Conservation (phyloP, 1,140 invertebrate species). For the Parapsyche elsis region DNA sequence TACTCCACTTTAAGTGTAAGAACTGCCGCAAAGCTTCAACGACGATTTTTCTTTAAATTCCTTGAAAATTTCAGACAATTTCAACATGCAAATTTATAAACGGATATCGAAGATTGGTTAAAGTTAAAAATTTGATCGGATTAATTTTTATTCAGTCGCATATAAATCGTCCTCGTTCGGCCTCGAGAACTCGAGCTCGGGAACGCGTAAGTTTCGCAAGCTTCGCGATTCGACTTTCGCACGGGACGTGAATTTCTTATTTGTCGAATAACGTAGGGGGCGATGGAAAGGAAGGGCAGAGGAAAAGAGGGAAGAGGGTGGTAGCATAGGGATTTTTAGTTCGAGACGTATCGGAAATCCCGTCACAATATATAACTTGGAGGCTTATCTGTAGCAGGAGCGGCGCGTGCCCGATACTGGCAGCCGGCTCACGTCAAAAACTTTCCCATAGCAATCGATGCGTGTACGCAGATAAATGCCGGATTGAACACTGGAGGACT, state of each 20-base stretch:
- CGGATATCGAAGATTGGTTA: no score
- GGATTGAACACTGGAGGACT: no score
- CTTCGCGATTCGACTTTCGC: neutral
- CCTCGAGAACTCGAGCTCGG: no score
- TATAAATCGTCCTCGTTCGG: no score
- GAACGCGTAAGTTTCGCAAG: neutral
- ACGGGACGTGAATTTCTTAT: slow-evolving; percentile 12
- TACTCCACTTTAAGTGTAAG: no score
- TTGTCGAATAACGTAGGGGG: neutral
- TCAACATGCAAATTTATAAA: no score
- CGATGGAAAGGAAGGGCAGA: neutral
- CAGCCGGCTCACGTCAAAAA: slow-evolving; percentile 16
- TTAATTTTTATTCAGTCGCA: no score
- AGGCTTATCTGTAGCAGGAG: neutral
- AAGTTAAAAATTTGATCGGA: no score
- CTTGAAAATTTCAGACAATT: no score
- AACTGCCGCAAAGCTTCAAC: no score
- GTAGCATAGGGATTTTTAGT: neutral
- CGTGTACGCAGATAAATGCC: slow-evolving; percentile 24
- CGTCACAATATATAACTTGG: slow-evolving; percentile 20
- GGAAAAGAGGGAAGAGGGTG: no score
- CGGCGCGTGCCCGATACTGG: neutral
- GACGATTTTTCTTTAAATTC: no score
- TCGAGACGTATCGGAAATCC: slow-evolving; percentile 21
- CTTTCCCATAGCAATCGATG: slow-evolving; percentile 23